Conservation (phyloP, 2,797 vertebrate species). For the Oceanodroma leucorhoa region DNA sequence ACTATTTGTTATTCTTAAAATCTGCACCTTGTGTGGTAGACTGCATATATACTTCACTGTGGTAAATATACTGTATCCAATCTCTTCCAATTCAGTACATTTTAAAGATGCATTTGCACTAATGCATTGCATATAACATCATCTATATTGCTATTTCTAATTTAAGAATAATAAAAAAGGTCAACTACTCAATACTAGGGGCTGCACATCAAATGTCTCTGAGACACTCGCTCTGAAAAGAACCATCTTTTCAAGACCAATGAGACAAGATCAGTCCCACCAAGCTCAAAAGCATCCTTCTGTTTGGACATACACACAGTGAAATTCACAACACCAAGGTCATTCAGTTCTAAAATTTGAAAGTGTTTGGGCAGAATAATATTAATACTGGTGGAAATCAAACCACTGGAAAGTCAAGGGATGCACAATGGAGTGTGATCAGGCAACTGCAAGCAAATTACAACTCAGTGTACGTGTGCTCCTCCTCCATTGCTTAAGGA, state of each 20-base stretch:
- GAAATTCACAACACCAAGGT: not conserved
- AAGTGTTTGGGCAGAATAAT: not conserved
- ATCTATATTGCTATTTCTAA: not conserved
- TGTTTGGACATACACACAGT: not conserved
- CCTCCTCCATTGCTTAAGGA: not conserved
- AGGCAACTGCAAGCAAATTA: not conserved
- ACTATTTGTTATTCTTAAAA: not conserved
- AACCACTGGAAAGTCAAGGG: not conserved
- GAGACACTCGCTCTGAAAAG: not conserved
- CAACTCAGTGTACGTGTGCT: not conserved
- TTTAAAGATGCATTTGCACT: not conserved
- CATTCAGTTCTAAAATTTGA: not conserved
- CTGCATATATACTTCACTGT: not conserved
- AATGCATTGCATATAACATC: not conserved
- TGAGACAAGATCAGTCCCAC: not conserved
- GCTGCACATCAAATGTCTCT: not conserved
- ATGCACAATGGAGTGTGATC: not conserved
- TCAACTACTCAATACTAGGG: not conserved
- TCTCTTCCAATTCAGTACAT: not conserved
- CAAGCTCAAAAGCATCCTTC: not conserved
- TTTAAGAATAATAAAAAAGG: not conserved
- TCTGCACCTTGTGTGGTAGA: not conserved
- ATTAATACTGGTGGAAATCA: not conserved
- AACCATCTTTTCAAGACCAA: not conserved
- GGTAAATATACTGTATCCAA: not conserved